These are phyloP conservation scores for Aphaenogaster ashmeadi DNA, from an alignment of 1,140 invertebrate genomes.

Conservation along the genomic window DNA sequence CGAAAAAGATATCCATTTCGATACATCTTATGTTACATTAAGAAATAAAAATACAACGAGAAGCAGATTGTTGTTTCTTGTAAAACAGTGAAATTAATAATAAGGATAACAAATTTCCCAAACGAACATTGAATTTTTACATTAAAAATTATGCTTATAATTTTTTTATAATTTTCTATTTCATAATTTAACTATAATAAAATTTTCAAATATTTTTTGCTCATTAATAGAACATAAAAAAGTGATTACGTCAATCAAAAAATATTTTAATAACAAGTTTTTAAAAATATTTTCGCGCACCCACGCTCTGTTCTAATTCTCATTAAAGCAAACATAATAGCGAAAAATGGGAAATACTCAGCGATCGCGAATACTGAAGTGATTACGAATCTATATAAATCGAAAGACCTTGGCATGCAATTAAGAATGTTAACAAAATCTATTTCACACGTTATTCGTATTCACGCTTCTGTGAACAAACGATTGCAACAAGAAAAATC, in stretches of 20 bases:
- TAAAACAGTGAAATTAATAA: background rate
- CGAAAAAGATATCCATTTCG: background rate
- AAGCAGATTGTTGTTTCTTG: background rate
- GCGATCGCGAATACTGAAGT: background rate
- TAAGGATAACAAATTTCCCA: background rate
- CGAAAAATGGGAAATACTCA: background rate
- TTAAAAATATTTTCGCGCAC: background rate
- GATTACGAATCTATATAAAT: conserved; percentile 20
- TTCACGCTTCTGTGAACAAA: background rate
- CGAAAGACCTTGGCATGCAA: conserved; percentile 12
- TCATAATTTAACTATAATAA: background rate
- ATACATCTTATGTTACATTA: background rate
- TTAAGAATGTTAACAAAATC: conserved; percentile 1
- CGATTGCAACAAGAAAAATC: background rate
- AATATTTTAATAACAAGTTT: background rate
- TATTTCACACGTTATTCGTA: background rate
- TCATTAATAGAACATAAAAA: background rate
- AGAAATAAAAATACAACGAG: conserved; percentile 6
- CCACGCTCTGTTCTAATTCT: background rate
- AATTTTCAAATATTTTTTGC: background rate
- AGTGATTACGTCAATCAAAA: conserved; percentile 3
- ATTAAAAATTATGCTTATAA: background rate
- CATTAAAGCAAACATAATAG: conserved; percentile 4
- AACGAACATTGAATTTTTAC: background rate
- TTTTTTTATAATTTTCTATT: conserved; percentile 8